These are phyloP conservation scores for Alexandromys fortis DNA, from an alignment of 2,113 vertebrate genomes.

Conservation along the genomic window DNA sequence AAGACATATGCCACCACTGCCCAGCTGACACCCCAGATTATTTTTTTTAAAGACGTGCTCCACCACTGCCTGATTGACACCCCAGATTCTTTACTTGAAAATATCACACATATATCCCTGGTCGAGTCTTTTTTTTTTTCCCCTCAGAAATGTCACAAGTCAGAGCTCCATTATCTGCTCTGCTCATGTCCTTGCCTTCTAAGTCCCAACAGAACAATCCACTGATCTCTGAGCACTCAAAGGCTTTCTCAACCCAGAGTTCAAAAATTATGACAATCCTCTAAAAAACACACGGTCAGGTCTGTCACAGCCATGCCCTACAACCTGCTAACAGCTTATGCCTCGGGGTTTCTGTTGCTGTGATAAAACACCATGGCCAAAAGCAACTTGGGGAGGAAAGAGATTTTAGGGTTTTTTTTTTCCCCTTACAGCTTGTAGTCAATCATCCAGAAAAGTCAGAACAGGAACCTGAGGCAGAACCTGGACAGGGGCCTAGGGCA, in stretches of 20 bases:
- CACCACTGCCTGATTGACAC: not conserved
- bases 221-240: not conserved
- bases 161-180: not conserved
- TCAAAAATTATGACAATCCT: not conserved
- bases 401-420: not conserved
- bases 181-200: not conserved
- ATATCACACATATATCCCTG: not conserved
- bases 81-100: not conserved
- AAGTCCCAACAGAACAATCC: not conserved
- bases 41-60: not conserved
- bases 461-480: not conserved
- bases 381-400: not conserved
- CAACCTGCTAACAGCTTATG: not conserved
- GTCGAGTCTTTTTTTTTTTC: not conserved
- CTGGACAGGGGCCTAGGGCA: not conserved
- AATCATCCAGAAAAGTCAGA: not conserved
- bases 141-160: not conserved
- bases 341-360: not conserved
- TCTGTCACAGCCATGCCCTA: not conserved
- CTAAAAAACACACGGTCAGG: not conserved
- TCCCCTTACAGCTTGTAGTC: not conserved
- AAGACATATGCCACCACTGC: not conserved
- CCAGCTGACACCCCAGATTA: not conserved
- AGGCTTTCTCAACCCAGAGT: not conserved
- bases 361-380: not conserved